A percentile compares a stretch with the other conserved stretches of the same genome.
phyloP scores from a whole-genome alignment of 2,888 invertebrate species.

The Trilocha varians region DNA sequence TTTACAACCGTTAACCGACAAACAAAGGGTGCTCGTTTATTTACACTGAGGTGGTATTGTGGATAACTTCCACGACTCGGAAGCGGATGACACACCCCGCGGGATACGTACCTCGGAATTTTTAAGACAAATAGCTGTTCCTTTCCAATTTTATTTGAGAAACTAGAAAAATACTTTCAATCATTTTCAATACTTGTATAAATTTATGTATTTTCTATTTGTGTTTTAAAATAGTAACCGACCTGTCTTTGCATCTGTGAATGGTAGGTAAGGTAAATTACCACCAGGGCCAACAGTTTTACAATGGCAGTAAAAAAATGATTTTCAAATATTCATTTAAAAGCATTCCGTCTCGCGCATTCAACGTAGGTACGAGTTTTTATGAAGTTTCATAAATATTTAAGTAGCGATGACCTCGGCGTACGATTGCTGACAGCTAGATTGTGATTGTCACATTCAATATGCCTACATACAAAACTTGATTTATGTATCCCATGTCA shows the following conservation, averaged over 20 bases:
- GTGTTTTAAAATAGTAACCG: too few relatives aligned
- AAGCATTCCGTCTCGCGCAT: conserved; percentile 13
- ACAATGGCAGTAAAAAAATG: conserved; percentile 11
- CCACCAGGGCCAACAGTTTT: conserved; percentile 6
- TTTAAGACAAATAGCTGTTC: conserved; percentile 31
- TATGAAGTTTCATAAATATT: conserved; percentile 45
- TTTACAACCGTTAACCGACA: conserved; percentile 47
- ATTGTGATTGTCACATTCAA: conserved; percentile 42
- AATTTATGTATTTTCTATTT: too few relatives aligned
- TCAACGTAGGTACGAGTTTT: conserved; percentile 21
- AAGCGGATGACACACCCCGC: conserved; percentile 26
- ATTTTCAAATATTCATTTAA: conserved; percentile 17
- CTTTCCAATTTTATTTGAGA: neutral
- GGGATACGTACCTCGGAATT: conserved; percentile 22
- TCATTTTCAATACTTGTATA: too few relatives aligned
- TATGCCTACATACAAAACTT: too few relatives aligned
- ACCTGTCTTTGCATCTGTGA: neutral
- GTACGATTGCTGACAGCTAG: conserved; percentile 15
- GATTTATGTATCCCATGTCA: too few relatives aligned
- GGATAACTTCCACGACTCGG: conserved; percentile 23
- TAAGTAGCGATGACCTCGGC: conserved; percentile 31
- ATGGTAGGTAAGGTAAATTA: neutral
- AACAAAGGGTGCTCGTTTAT: conserved; percentile 44
- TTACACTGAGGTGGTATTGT: conserved; percentile 32
- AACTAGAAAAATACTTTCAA: too few relatives aligned